Conservation (phyloP, 92 coral and sea anemone genomes). For the Pocillopora grandis region DNA sequence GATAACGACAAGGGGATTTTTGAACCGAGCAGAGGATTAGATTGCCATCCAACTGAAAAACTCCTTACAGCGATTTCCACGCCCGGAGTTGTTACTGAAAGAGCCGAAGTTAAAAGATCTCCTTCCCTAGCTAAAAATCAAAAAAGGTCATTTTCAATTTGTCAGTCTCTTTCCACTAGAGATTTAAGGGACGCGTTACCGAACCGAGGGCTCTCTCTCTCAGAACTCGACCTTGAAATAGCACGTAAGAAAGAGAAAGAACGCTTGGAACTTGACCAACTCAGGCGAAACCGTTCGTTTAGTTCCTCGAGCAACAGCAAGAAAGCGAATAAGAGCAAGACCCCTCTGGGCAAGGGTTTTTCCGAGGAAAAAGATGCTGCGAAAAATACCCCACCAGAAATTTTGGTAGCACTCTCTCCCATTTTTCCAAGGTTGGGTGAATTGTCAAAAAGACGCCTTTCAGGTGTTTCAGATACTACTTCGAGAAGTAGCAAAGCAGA, state of each 20-base stretch:
- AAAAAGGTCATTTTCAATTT: background rate
- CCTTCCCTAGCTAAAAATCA: too few relatives aligned
- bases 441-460: too few relatives aligned
- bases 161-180: background rate
- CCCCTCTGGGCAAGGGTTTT: background rate
- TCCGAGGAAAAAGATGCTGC: background rate
- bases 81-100: background rate
- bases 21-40: background rate
- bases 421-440: too few relatives aligned
- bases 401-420: too few relatives aligned
- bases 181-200: background rate
- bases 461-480: too few relatives aligned
- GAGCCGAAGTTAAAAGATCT: too few relatives aligned
- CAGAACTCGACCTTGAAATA: background rate
- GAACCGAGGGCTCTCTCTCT: slow-evolving; percentile 5
- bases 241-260: background rate
- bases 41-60: background rate
- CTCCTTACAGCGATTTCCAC: background rate
- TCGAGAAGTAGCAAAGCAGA: too few relatives aligned
- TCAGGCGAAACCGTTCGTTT: background rate
- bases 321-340: background rate
- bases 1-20: background rate
- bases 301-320: background rate
- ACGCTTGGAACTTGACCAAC: background rate
- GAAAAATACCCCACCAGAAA: background rate